Percentiles rank a stretch among this genome's conserved stretches.
Conservation (phyloP, 2,888 invertebrate genomes). For the Drosophila mimetica region DNA sequence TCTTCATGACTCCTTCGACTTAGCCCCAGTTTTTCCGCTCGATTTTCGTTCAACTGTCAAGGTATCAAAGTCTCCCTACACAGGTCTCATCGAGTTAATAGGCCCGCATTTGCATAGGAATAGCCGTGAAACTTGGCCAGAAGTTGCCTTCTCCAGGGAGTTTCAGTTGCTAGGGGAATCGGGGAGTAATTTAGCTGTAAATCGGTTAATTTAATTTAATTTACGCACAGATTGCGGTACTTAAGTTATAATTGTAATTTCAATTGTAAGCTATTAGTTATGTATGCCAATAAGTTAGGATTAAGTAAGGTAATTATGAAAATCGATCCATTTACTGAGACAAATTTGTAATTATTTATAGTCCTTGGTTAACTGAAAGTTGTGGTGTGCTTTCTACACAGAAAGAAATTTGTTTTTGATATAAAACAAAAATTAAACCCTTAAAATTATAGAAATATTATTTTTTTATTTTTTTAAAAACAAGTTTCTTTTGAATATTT, state of each 20-base stretch:
- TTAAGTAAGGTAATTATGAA: slow-evolving; percentile 12
- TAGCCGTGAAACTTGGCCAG: slow-evolving; percentile 2
- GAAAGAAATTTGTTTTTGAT: background rate
- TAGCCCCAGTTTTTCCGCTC: slow-evolving; percentile 46
- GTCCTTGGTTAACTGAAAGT: background rate
- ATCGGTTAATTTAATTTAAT: slow-evolving; percentile 40
- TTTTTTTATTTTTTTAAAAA: too few species aligned
- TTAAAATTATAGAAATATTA: too few species aligned
- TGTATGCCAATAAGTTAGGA: slow-evolving; percentile 25
- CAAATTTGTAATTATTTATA: slow-evolving; percentile 13
- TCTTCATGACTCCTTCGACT: slow-evolving; percentile 40
- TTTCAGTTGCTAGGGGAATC: slow-evolving; percentile 10
- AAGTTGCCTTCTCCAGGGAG: slow-evolving; percentile 24
- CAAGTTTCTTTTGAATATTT: background rate
- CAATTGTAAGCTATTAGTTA: slow-evolving; percentile 32
- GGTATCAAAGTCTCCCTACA: slow-evolving; percentile 1
- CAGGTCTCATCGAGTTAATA: slow-evolving; percentile 42
- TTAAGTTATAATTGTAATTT: slow-evolving; percentile 24
- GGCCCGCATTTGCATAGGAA: slow-evolving; percentile 45
- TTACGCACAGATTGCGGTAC: slow-evolving; percentile 34
- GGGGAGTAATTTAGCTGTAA: slow-evolving; percentile 51
- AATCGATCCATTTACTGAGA: slow-evolving; percentile 70
- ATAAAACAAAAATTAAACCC: background rate
- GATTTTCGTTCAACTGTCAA: slow-evolving; percentile 42
- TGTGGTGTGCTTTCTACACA: slow-evolving; percentile 6